A percentile compares a stretch with the other conserved stretches of the same genome.
Conservation (phyloP, 2,113 vertebrate genomes). For the Takifugu flavidus region DNA sequence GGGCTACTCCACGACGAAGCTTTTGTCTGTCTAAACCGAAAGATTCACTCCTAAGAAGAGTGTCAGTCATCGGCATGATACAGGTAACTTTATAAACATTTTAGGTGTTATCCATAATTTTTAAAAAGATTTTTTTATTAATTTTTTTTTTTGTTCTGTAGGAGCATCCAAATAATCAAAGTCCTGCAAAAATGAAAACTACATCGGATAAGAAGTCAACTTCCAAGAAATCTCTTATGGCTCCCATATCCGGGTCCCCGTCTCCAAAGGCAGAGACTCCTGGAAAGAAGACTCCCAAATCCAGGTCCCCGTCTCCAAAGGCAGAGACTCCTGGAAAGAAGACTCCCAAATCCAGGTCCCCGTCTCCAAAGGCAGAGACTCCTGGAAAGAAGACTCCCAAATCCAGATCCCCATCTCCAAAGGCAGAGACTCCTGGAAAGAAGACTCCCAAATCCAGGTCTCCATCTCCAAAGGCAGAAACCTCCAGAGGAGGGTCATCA, state of each 20-base stretch:
- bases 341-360: constrained; percentile 2
- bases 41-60: constrained; percentile 74
- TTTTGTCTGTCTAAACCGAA: constrained; percentile 46
- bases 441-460: constrained; percentile 15
- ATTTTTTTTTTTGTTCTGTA: constrained; percentile 7
- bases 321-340: constrained; percentile 16
- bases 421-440: constrained; percentile 31
- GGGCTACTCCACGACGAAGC: constrained; percentile 76
- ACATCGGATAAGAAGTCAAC: constrained; percentile 37
- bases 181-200: constrained; percentile 28
- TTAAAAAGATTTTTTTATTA: background rate
- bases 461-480: constrained; percentile 15
- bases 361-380: constrained; percentile 6
- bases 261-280: constrained; percentile 40
- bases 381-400: constrained; percentile 16
- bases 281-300: constrained; percentile 29
- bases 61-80: constrained; percentile 60
- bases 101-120: background rate
- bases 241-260: constrained; percentile 8
- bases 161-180: constrained; percentile 19
- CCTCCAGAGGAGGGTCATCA: constrained; percentile 18
- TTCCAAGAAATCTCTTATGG: constrained; percentile 15
- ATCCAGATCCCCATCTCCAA: constrained; percentile 9
- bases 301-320: constrained; percentile 22
- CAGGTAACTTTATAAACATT: constrained; percentile 65